Percentiles rank a stretch among this genome's conserved stretches.
Evolutionary conservation across 35 echinoderm and acorn worm species (phyloP).

Genomic region (Eucidaris tribuloides): DNA sequence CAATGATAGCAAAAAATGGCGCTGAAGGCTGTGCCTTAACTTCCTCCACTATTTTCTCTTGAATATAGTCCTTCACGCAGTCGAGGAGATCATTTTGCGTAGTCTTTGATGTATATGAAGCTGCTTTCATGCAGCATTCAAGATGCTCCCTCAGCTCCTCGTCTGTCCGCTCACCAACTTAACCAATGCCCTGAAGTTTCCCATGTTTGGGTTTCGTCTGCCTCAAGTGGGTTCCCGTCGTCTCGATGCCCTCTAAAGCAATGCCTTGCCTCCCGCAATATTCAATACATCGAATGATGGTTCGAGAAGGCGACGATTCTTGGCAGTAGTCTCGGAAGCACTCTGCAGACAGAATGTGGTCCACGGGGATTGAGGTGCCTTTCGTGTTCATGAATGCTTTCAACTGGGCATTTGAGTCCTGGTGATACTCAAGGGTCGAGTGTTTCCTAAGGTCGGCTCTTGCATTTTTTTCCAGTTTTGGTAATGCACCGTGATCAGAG

Average conservation of each 20-base stretch:
- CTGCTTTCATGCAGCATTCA: background rate
- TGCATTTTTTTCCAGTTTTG: conserved; percentile 46
- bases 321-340: background rate
- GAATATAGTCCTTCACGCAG: conserved; percentile 10
- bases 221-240: background rate
- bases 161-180: background rate
- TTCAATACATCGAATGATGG: conserved; percentile 18
- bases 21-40: background rate
- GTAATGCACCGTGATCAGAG: conserved; percentile 11
- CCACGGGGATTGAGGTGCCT: background rate
- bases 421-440: too few relatives aligned
- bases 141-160: background rate
- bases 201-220: background rate
- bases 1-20: background rate
- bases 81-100: conserved; percentile 21
- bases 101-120: background rate
- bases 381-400: background rate
- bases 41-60: background rate
- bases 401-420: background rate
- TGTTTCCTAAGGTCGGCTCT: background rate
- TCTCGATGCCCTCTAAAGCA: conserved; percentile 29
- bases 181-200: conserved; percentile 8
- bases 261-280: conserved; percentile 34
- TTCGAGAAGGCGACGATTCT: background rate
- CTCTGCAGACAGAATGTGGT: background rate